Evolutionary conservation across 2,113 vertebrate genomes (phyloP), one percentile per base, ranked within the genome.

Genomic region (Felis chaus): DNA sequence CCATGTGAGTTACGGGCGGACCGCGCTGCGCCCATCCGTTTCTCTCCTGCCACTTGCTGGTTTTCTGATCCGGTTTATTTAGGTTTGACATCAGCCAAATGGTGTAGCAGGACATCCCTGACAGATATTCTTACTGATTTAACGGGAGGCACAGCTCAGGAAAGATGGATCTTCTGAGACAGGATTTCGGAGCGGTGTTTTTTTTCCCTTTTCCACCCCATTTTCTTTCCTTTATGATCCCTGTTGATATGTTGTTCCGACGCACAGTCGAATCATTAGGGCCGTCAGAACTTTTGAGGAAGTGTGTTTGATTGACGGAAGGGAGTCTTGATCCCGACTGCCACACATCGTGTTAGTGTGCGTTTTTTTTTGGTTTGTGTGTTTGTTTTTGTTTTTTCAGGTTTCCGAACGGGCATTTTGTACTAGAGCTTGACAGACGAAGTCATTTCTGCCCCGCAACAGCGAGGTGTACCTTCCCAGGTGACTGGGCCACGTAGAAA

Each of bases 11-110:
- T 98, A 98, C 98, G 97, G 98, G 97, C 97, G 97, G 98, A 97
- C 99, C 91, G 98, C 88, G 98, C 98, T 57, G 98, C 94, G 98
- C 98, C 98, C 97, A 0, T 98, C 98, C 98, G 98, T 99, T 98
- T 98, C 98, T 97, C 97, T 98, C 98, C 98, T 99, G 98, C 99
- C 99, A 98, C 98, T 99, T 97, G 98, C 99, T 98, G 98, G 98
- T 98, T 98, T 99, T 99, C 98, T 98, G 98, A 98, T 99, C 99
- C 99, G 99, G 99, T 99, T 99, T 99, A 99, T 99, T 99, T 99
- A 99, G 99, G 99, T 99, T 99, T 99, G 99, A 99, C 99, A 99
- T 99, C 99, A 99, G 99, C 99, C 99, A 99, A 99, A 99, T 99
- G 99, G 99, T 98, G 98, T 99, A 99, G 99, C 99, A 97, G 99